A percentile compares a stretch with the other conserved stretches of the same genome.
These are phyloP conservation scores for Butorides virescens DNA, from an alignment of 2,113 vertebrate genomes.

Conservation along the genomic window DNA sequence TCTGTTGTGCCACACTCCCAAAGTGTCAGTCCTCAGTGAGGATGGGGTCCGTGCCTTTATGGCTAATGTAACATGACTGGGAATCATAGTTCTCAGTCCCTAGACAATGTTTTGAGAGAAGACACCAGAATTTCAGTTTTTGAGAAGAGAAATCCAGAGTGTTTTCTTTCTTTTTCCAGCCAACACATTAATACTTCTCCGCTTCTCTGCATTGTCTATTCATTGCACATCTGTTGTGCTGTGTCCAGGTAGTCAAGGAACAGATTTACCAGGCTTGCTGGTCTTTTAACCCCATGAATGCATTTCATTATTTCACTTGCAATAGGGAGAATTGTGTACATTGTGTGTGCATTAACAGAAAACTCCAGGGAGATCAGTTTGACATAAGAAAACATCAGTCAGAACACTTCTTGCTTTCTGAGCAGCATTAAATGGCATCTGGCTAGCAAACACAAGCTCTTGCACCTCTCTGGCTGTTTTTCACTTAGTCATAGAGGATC, in stretches of 20 bases:
- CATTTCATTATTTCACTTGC: neutral
- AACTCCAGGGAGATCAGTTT: neutral
- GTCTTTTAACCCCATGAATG: neutral
- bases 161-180: fast-evolving
- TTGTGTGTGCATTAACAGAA: neutral
- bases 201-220: neutral
- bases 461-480: neutral
- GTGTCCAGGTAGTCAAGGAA: neutral
- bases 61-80: fast-evolving
- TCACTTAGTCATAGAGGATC: neutral
- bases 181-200: neutral
- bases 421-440: neutral
- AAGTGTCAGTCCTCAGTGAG: neutral
- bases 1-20: neutral
- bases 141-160: neutral
- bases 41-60: neutral
- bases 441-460: neutral
- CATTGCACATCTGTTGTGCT: neutral
- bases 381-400: neutral
- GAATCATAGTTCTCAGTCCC: neutral
- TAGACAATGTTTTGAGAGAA: neutral
- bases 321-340: neutral
- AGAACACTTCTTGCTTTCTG: neutral
- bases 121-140: neutral
- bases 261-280: neutral